A percentile compares a stretch with the other conserved stretches of the same genome.
These are phyloP conservation scores for Ceratina calcarata DNA, from an alignment of 1,140 invertebrate species.

Conservation along the genomic window DNA sequence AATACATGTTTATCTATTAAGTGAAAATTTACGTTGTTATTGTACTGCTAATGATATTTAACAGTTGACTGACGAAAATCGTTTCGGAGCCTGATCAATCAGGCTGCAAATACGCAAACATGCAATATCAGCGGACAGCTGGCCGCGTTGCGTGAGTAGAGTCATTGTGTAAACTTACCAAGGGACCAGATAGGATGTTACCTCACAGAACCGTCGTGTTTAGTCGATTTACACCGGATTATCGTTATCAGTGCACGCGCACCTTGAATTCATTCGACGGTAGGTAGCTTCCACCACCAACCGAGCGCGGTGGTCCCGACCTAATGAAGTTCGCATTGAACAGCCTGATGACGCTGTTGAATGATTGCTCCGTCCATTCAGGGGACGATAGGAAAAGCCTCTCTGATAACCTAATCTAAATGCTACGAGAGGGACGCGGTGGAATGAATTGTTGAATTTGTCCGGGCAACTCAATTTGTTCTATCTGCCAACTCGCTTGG, in stretches of 20 bases:
- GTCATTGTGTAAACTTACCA: constrained; percentile 43
- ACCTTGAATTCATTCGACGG: constrained; percentile 42
- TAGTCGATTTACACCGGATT: constrained; percentile 46
- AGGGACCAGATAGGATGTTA: constrained; percentile 30
- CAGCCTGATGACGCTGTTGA: constrained; percentile 30
- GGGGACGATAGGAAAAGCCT: not conserved
- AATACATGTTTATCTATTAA: too few relatives aligned
- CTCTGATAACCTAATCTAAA: constrained; percentile 11
- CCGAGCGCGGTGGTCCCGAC: not conserved
- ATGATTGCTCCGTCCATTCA: constrained; percentile 22
- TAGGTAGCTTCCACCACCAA: not conserved
- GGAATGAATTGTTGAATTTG: not conserved
- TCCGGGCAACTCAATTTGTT: not conserved
- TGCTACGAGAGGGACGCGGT: not conserved
- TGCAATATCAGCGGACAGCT: constrained; percentile 28
- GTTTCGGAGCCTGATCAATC: not conserved
- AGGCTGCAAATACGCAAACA: constrained; percentile 16
- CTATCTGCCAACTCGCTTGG: not conserved
- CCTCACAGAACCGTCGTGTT: constrained; percentile 34
- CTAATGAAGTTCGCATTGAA: constrained; percentile 34
- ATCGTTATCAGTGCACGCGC: constrained; percentile 48
- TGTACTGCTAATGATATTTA: not conserved
- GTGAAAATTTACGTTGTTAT: not conserved
- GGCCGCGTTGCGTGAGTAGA: constrained; percentile 40
- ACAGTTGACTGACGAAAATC: not conserved